Evolutionary conservation across 1,140 invertebrate genomes (phyloP).

Genomic region (Leptinotarsa lineolata): DNA sequence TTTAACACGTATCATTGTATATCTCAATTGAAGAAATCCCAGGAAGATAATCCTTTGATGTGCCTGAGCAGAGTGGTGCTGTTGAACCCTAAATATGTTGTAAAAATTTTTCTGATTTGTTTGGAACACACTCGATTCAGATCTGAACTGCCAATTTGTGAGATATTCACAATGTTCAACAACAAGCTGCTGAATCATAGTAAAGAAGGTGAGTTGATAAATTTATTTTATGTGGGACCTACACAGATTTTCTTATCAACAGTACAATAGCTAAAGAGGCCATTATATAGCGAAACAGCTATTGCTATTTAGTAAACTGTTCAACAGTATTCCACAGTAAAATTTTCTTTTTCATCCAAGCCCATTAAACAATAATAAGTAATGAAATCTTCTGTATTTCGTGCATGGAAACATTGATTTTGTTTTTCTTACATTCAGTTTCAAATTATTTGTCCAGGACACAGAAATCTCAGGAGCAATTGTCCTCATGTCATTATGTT

Average conservation of each 20-base stretch:
- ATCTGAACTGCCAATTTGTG: conserved; percentile 49
- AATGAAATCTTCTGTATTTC: no score
- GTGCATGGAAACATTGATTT: no score
- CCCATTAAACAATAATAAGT: no score
- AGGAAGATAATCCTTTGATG: conserved; percentile 45
- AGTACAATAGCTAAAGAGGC: background rate
- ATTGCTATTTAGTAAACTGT: no score
- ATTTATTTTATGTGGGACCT: background rate
- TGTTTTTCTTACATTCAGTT: no score
- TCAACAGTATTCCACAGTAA: no score
- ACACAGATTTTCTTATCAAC: background rate
- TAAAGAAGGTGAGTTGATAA: conserved; percentile 34
- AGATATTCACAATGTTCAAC: conserved; percentile 46
- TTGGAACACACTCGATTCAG: conserved; percentile 40
- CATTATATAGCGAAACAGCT: background rate
- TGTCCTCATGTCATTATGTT: no score
- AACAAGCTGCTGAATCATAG: conserved; percentile 37
- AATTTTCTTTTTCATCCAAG: no score
- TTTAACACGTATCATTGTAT: conserved; percentile 46
- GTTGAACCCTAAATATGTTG: conserved; percentile 42
- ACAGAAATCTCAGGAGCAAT: no score
- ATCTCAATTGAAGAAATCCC: conserved; percentile 45
- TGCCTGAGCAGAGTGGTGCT: conserved; percentile 43
- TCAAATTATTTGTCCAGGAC: no score
- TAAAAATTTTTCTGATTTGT: conserved; percentile 52